These are phyloP conservation scores for Clarias gariepinus DNA, from an alignment of 2,113 vertebrate genomes.

Conservation along the genomic window DNA sequence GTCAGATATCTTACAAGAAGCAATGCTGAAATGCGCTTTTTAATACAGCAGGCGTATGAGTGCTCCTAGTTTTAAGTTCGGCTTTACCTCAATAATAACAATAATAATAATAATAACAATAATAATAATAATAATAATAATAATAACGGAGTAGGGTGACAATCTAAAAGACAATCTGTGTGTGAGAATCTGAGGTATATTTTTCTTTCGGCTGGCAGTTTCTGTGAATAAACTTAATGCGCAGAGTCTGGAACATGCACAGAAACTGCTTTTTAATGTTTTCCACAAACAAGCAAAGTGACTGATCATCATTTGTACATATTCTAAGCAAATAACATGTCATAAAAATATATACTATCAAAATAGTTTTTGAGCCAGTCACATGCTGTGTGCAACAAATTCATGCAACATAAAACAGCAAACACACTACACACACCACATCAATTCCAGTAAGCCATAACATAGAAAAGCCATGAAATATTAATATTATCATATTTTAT, in stretches of 20 bases:
- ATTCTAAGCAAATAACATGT: conserved; percentile 32
- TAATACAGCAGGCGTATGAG: conserved; percentile 67
- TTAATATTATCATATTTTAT: neutral
- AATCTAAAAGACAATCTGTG: no score
- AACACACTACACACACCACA: neutral
- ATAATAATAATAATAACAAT: neutral
- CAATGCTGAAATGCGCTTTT: conserved; percentile 68
- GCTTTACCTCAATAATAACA: neutral
- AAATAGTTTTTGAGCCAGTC: neutral
- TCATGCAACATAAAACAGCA: neutral
- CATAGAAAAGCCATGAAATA: neutral
- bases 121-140: neutral
- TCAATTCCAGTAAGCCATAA: neutral
- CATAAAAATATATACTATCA: conserved; percentile 21
- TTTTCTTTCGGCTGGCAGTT: conserved; percentile 49
- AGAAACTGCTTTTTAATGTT: conserved; percentile 52
- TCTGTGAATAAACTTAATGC: conserved; percentile 50
- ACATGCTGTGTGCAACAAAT: neutral
- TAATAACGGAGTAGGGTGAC: neutral
- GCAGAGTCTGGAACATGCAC: conserved; percentile 23
- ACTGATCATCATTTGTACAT: conserved; percentile 40
- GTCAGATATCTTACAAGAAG: conserved; percentile 56
- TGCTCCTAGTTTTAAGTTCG: conserved; percentile 60
- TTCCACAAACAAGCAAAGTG: conserved; percentile 35
- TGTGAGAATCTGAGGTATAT: neutral